Conservation (phyloP, 2,888 invertebrate genomes). For the Isotomurus palustris region DNA sequence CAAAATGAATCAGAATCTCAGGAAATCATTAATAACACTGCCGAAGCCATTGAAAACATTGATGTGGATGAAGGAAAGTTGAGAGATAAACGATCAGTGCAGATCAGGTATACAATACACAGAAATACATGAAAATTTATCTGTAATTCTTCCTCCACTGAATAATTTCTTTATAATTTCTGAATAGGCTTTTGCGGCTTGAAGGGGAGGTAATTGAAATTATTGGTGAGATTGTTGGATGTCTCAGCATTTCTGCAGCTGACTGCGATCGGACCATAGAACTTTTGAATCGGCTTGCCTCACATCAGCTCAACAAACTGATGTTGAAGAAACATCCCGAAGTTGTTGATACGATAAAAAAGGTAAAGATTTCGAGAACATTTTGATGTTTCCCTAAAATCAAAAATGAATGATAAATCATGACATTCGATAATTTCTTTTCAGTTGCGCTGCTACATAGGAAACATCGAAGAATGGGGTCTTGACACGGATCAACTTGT, state of each 20-base stretch:
- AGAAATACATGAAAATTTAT: not conserved
- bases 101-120: constrained; percentile 14
- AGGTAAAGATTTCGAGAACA: constrained; percentile 52
- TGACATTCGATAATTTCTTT: constrained; percentile 31
- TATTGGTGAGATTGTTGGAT: constrained; percentile 42
- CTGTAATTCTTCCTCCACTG: not conserved
- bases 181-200: constrained; percentile 32
- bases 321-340: constrained; percentile 78
- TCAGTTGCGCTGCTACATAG: constrained; percentile 68
- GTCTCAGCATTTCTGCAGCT: constrained; percentile 62
- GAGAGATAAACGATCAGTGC: constrained; percentile 13
- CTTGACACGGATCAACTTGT: constrained; percentile 59
- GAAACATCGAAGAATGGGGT: constrained; percentile 71
- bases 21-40: constrained; percentile 58
- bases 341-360: constrained; percentile 67
- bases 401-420: not conserved
- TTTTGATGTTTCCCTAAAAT: not conserved
- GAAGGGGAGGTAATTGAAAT: constrained; percentile 46
- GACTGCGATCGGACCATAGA: constrained; percentile 68
- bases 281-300: constrained; percentile 59
- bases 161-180: not conserved
- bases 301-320: constrained; percentile 60
- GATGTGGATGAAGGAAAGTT: constrained; percentile 7
- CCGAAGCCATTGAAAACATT: constrained; percentile 58
- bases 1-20: constrained; percentile 58